Base-by-base conservation (phyloP, 1,140 invertebrate species). In the Carposina sasakii region DNA sequence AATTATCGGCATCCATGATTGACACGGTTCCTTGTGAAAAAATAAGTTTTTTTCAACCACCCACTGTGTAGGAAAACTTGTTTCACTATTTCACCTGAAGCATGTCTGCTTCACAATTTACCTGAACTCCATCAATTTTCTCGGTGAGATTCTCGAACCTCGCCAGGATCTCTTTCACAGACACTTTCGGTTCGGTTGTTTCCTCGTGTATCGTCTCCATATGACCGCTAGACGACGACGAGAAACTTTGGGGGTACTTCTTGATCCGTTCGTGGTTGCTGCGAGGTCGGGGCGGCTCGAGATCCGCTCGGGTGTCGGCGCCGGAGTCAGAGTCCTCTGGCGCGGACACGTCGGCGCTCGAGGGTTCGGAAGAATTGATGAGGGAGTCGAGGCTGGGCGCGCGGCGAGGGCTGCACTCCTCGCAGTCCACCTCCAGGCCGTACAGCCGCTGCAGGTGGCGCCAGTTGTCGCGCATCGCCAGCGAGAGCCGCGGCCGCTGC, bases 201-300 rank as follows among this genome's bases (percentile, higher is more conserved):
- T 94, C 92, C 68, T 94, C 92, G n/a, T 91, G 87, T 24, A 94
- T 93, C 2, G 92, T 93, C 73, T 92, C 91, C 91, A 94, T 93
- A 60, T 89, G 87, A 30, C 87, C 87, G 36, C 87, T 87, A 45
- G 88, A 89, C 30, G 86, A 87, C 8, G 86, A 87, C 60, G 87
- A 88, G 63, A 78, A 88, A 59, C 87, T 86, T 63, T 81, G 76
- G 0, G 76, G 70, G 50, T 76, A 81, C 57, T 79, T 82, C 54
- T 83, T 84, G 1, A 45, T 42, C 5, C 70, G 45, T n/a, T 67
- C 60, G 16, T 51, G 46, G 33, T 61, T 52, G 28, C 28, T 55
- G 57, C 71, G 56, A 22, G 57, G 55, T 2, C 64, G 50, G n/a
- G 64, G 44, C 0, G 71, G 69, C 16, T 81, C 79, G 9, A 67